Base-by-base conservation (phyloP, 2,113 vertebrate genomes). In the Aldabrachelys gigantea region DNA sequence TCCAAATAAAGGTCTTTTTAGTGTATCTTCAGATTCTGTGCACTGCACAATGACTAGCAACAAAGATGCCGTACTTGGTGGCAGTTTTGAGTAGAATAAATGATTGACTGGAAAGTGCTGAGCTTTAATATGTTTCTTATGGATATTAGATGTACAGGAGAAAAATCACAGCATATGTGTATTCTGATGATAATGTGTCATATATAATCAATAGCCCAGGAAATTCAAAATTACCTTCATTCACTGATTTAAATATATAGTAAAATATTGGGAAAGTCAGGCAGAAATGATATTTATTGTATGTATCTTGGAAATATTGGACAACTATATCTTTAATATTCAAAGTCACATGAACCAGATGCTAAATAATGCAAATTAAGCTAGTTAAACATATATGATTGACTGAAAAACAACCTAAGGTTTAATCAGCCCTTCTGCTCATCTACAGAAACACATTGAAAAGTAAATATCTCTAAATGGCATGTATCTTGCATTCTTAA, bases 71-170 rank as follows among this genome's bases (percentile, higher is more conserved):
- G 19, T 65, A 65, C 16, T 62, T 16, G 29, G 35, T 21, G 65
- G 7, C 8, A 17, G 29, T 62, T 91, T 95, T 89, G 59, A 80
- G 88, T 72, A 56, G 95, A 95, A 95, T 31, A 80, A 57, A 89
- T 88, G 95, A 87, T 89, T 96, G 93, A 95, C 80, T 75, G 87
- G 85, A 47, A 97, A 96, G 80, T 96, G 96, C 96, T 97, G 96
- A 96, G 92, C 90, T 92, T 94, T 91, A 87, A 16, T 75, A 47
- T 96, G 96, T 97, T 88, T 95, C 96, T 95, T 2, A 5, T 84
- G 57, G 53, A 59, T 92, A 84, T 92, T 44, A 62, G 59, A 35
- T 72, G 5, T 72, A 50, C 91, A 80, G 89, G 90, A 88, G 82
- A 62, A 94, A 93, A 85, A 88, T 94, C 22, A 91, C 94, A 96